Base-by-base conservation (phyloP, 2,113 vertebrate species). In the Piprites chloris region DNA sequence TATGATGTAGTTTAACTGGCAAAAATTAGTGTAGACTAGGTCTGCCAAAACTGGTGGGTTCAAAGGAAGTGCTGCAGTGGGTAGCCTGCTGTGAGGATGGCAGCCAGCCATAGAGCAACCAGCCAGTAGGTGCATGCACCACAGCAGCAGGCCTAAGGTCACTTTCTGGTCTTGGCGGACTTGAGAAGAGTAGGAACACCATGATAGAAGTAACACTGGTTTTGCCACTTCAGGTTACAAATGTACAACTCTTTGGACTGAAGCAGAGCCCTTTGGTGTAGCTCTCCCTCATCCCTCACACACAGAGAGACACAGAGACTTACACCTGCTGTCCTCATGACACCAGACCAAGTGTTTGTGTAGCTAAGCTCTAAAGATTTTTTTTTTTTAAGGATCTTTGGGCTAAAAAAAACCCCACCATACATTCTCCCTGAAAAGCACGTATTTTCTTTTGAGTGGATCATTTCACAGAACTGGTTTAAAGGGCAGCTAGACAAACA, bases 401-500 rank as follows among this genome's bases (percentile, higher is more conserved):
- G 26, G 49, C 79, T 76, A 27, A 66, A 78, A 87, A 87, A 22
- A 58, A 3, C 0, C 1, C 5, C 30, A 53, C n/a, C 21, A 41
- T 14, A 42, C 30, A 16, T 67, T 65, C 52, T 82, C 77, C 59
- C 56, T 75, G 72, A 86, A 88, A 93, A n/a, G 26, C 58, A 76
- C 0, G 3, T 69, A n/a, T 92, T 93, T 59, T 69, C 63, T 82
- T 79, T 75, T 52, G 81, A 87, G 66, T 89, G 87, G 78, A 93
- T 91, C 79, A 77, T 88, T 92, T 95, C 85, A 94, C 75, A 71
- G 72, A 69, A 73, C 32, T 62, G 30, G 72, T 65, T 71, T 88
- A 95, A 93, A 94, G 85, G 90, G 72, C 90, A 93, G 90, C 79
- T 33, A 69, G n/a, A 58, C 49, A 87, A 91, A 73, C 82, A 90